Evolutionary conservation across 2,113 vertebrate genomes (phyloP).

Genomic region (Silurus asotus): DNA sequence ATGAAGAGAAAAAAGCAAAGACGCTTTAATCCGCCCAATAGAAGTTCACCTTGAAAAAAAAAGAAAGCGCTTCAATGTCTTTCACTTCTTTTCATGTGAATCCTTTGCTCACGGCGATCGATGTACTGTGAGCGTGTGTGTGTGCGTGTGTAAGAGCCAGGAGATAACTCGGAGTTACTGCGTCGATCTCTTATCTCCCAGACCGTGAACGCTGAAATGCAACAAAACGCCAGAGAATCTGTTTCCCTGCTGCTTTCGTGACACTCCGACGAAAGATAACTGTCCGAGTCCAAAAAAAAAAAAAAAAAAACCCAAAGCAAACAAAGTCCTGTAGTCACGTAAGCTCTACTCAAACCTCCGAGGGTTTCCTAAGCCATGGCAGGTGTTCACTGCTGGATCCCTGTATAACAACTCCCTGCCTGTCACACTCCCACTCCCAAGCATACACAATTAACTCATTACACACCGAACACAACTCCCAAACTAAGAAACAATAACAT

Average conservation of each 20-base stretch:
- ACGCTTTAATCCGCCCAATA: conserved; percentile 44
- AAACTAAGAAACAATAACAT: background rate
- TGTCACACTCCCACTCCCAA: conserved; percentile 31
- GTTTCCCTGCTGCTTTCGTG: conserved; percentile 25
- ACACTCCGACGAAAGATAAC: conserved; percentile 16
- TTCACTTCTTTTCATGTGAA: conserved; percentile 29
- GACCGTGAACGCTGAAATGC: conserved; percentile 14
- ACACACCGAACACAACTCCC: background rate
- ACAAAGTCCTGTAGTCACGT: conserved; percentile 37
- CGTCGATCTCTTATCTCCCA: conserved; percentile 26
- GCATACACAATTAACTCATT: conserved; percentile 29
- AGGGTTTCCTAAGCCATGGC: conserved; percentile 30
- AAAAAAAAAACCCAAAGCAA: background rate
- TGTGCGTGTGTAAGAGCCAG: background rate
- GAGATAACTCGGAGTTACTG: background rate
- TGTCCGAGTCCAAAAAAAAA: background rate
- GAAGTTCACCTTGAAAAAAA: background rate
- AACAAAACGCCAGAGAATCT: conserved; percentile 1
- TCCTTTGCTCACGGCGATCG: conserved; percentile 35
- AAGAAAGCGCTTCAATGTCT: conserved; percentile 15
- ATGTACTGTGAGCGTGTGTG: background rate
- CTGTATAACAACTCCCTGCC: conserved; percentile 15
- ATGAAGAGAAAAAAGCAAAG: background rate
- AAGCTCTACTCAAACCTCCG: conserved; percentile 13
- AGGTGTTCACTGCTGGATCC: conserved; percentile 47